Conservation (phyloP, 2,888 invertebrate genomes). For the Stomorhina lunata region DNA sequence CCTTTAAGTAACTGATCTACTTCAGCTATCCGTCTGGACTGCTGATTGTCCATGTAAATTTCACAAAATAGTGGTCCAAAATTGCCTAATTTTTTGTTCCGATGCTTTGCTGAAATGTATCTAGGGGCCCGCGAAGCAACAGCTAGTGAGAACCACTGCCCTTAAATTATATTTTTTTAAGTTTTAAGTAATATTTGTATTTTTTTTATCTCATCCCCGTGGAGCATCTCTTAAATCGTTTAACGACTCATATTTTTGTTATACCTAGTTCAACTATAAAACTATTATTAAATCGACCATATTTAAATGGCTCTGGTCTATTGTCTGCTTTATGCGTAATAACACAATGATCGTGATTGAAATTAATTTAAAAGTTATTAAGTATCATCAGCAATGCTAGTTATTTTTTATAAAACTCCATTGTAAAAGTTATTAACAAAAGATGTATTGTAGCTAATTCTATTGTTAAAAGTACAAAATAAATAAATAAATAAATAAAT, state of each 20-base stretch:
- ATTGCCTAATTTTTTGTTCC: no score
- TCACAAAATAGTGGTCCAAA: no score
- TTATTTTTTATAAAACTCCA: background rate
- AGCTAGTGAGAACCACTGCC: no score
- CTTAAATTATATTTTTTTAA: no score
- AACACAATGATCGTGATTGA: constrained; percentile 14
- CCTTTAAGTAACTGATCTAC: no score
- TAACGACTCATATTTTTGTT: background rate
- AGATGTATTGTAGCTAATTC: background rate
- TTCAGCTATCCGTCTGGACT: no score
- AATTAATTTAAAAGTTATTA: constrained; percentile 3
- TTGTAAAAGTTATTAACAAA: constrained; percentile 3
- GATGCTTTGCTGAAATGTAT: no score
- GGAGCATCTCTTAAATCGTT: background rate
- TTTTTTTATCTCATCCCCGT: no score
- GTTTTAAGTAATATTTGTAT: no score
- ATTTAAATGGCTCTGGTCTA: background rate
- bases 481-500: background rate
- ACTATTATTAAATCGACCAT: background rate
- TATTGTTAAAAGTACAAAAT: background rate
- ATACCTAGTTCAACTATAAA: background rate
- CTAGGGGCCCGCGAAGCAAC: no score
- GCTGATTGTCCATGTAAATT: no score
- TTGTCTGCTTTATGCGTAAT: background rate
- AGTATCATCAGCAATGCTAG: background rate